Evolutionary conservation across 1,140 invertebrate genomes (phyloP).

Genomic region (Geopemphigus sp.): DNA sequence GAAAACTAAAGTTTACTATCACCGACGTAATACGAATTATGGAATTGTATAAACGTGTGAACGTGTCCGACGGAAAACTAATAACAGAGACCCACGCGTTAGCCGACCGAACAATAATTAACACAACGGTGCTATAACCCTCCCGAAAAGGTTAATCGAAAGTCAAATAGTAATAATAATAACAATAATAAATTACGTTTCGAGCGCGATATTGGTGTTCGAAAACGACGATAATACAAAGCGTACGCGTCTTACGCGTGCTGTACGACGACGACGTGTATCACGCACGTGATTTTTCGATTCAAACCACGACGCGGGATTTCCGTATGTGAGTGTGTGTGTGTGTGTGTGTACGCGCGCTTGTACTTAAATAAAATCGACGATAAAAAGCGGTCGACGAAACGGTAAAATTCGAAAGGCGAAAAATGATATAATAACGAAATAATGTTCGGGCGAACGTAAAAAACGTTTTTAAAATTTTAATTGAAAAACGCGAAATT

Average conservation of each 20-base stretch:
- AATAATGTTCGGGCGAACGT: too few species aligned
- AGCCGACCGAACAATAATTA: neutral
- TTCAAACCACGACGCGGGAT: neutral
- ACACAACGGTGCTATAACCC: neutral
- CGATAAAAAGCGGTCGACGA: too few species aligned
- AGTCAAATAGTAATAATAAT: too few species aligned
- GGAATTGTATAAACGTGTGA: neutral
- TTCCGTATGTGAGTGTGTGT: too few species aligned
- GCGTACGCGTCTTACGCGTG: too few species aligned
- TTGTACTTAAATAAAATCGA: too few species aligned
- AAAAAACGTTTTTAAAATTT: too few species aligned
- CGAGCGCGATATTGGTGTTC: neutral
- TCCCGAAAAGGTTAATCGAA: conserved; percentile 21
- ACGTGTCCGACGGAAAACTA: neutral
- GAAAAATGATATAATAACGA: too few species aligned
- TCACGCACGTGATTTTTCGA: neutral
- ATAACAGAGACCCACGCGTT: neutral
- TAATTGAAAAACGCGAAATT: neutral
- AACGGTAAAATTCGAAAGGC: too few species aligned
- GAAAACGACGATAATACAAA: neutral
- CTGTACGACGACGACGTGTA: neutral
- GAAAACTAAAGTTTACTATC: too few species aligned
- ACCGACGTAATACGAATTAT: neutral
- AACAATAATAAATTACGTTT: conserved; percentile 14
- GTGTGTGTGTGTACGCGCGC: too few species aligned